These are phyloP conservation scores for Hemistola chrysoprasaria DNA, from an alignment of 2,888 invertebrate genomes.

Conservation along the genomic window DNA sequence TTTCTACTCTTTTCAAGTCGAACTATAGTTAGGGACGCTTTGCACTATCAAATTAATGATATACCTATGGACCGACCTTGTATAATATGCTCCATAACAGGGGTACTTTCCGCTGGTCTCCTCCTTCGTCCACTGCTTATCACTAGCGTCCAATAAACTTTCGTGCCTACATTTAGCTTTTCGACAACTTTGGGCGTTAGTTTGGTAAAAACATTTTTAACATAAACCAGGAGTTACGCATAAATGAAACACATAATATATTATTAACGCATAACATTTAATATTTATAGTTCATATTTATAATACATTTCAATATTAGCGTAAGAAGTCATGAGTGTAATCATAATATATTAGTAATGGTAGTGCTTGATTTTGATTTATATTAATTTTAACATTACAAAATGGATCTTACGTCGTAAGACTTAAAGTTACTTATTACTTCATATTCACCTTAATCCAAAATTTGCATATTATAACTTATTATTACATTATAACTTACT, in stretches of 20 bases:
- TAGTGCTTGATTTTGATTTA: constrained; percentile 76
- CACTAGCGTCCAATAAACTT: too few relatives aligned
- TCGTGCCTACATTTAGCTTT: neutral
- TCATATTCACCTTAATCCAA: constrained; percentile 51
- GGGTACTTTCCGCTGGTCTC: too few relatives aligned
- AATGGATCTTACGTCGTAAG: constrained; percentile 68
- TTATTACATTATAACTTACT: constrained; percentile 53
- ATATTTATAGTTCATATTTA: constrained; percentile 83
- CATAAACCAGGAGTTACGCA: neutral
- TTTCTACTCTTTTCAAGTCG: too few relatives aligned
- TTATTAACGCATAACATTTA: constrained; percentile 88
- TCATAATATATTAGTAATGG: constrained; percentile 77
- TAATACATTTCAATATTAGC: constrained; percentile 83
- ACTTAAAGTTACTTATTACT: constrained; percentile 49
- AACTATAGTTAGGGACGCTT: too few relatives aligned
- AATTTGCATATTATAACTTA: constrained; percentile 48
- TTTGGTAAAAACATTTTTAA: neutral
- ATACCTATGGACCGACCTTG: too few relatives aligned
- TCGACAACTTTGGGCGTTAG: constrained; percentile 8
- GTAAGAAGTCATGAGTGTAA: constrained; percentile 80
- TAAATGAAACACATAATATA: constrained; percentile 67
- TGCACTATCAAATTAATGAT: too few relatives aligned
- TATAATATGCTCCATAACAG: too few relatives aligned
- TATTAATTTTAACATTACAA: constrained; percentile 77
- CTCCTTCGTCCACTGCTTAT: too few relatives aligned